These are phyloP conservation scores for Thaleichthys pacificus DNA, from an alignment of 2,797 vertebrate genomes.

Conservation along the genomic window DNA sequence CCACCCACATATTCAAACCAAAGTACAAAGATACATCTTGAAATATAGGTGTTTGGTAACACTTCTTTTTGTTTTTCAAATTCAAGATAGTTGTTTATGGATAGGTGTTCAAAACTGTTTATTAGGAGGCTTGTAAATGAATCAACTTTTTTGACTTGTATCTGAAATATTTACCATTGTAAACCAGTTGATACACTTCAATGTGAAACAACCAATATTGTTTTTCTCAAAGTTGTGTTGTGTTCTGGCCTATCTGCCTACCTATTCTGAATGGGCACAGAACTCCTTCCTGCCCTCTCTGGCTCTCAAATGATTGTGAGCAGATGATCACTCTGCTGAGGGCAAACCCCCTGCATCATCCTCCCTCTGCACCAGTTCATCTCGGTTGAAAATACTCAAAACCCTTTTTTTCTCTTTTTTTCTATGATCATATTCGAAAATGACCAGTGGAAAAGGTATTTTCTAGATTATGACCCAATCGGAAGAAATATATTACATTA, in stretches of 20 bases:
- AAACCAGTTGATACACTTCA: conserved; percentile 3
- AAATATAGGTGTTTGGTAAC: conserved; percentile 2
- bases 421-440: not conserved
- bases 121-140: not conserved
- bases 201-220: not conserved
- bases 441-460: conserved; percentile 32
- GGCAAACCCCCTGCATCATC: not conserved
- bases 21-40: conserved; percentile 9
- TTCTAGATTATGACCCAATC: conserved; percentile 48
- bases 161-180: not conserved
- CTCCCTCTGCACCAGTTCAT: not conserved
- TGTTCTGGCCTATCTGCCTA: too few relatives aligned
- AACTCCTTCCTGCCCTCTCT: not conserved
- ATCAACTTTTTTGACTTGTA: not conserved
- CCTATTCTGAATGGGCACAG: not conserved
- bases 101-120: not conserved
- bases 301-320: not conserved
- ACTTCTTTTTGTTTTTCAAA: not conserved
- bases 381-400: conserved; percentile 11
- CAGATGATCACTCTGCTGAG: not conserved
- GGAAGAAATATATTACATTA: conserved; percentile 50
- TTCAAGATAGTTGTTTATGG: not conserved
- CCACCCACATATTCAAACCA: conserved; percentile 10
- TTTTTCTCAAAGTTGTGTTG: not conserved
- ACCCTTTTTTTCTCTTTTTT: conserved; percentile 16